A percentile compares a stretch with the other conserved stretches of the same genome.
Conservation (phyloP, 2,888 invertebrate genomes). For the Sarcophaga caerulescens region DNA sequence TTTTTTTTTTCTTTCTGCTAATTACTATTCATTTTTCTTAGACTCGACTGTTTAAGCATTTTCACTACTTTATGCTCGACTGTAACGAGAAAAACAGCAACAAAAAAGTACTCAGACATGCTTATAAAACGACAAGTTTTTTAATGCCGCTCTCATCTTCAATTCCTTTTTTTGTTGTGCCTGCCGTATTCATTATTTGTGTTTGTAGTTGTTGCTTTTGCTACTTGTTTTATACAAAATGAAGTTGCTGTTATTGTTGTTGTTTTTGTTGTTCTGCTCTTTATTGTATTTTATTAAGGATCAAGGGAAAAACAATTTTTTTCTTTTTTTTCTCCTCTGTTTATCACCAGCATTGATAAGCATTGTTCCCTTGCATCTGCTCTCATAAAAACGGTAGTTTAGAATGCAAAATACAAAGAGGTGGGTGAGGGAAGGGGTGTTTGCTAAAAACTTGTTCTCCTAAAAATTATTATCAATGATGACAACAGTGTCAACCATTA, state of each 20-base stretch:
- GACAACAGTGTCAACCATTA: not conserved
- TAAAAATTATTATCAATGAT: conserved; percentile 33
- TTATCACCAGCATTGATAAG: too few species aligned
- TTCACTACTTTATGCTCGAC: conserved; percentile 14
- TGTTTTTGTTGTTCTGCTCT: conserved; percentile 12
- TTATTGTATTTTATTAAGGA: conserved; percentile 30
- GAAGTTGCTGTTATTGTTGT: conserved; percentile 13
- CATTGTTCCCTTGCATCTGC: too few species aligned
- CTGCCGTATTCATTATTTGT: not conserved
- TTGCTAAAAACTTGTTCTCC: conserved; percentile 26
- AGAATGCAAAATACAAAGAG: too few species aligned
- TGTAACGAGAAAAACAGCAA: not conserved
- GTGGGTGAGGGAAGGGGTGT: too few species aligned
- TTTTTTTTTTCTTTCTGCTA: too few species aligned
- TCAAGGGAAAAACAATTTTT: not conserved
- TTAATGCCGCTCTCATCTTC: conserved; percentile 27
- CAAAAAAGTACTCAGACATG: conserved; percentile 65
- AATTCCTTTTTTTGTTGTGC: not conserved
- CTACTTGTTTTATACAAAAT: not conserved
- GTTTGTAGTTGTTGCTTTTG: not conserved
- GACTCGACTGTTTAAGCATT: conserved; percentile 7
- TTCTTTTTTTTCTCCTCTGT: too few species aligned
- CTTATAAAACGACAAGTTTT: conserved; percentile 58
- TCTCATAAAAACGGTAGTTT: too few species aligned
- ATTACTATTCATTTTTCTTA: not conserved